Evolutionary conservation across 1,140 invertebrate genomes (phyloP), one percentile per base, ranked within the genome.

Genomic region (Calycopis cecrops): DNA sequence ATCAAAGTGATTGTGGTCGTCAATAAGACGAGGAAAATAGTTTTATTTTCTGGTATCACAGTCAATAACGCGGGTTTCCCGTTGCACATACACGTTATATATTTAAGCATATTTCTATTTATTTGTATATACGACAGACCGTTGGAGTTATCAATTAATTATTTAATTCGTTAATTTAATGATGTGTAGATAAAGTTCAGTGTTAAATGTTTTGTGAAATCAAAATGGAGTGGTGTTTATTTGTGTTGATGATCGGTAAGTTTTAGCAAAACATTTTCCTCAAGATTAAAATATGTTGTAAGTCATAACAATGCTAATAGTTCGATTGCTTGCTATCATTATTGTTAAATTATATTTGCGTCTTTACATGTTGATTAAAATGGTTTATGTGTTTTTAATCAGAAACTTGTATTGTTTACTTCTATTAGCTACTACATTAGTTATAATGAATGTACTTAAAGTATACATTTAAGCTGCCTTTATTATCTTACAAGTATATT

Each of bases 1-100:
- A 28, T 28, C 21, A 28, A 6, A 28, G 3, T 16, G 14, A 16
- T 44, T 9, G 14, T 44, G 11, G 38, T 16, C 40, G 12, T 44
- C 21, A 28, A 6, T 3, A 18, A 17, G 40, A 16, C 16, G 40
- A 44, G 40, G 40, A 16, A 44, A 44, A 44, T 9, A 8, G 14
- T 1, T 9, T 16, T 4, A 3, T 7, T 9, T 1, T 12, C 16
- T 44, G 40, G 40, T 14, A 44, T 14, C 14, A 14, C 40, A 9
- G 40, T 44, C 40, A 44, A 16, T 44, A 17, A 14, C 40, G 16
- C 40, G 40, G 40, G 40, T 44, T 44, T 17, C 40, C 40, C 40
- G 40, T 28, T 28, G 21, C 40, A 14, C 3, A 44, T 12, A 7
- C 21, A 6, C 16, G 14, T 8, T 44, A 44, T 16, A 14, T 28